A percentile compares a stretch with the other conserved stretches of the same genome.
These are phyloP conservation scores for Sinhomidia bicolor DNA, from an alignment of 2,888 invertebrate species.

Conservation along the genomic window DNA sequence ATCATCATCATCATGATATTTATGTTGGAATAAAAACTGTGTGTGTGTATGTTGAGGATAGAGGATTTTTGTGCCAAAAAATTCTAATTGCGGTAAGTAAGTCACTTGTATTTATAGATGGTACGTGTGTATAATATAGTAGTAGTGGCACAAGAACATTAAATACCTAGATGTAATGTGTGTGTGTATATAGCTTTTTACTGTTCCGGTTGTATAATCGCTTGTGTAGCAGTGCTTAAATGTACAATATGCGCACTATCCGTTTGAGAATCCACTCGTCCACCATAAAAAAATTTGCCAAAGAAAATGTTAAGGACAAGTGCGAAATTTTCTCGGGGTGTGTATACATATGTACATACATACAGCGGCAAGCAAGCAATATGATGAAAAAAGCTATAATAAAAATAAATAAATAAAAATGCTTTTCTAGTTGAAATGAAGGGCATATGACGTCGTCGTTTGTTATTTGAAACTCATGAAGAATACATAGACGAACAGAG, in stretches of 20 bases:
- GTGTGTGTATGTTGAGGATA: background rate
- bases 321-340: constrained; percentile 51
- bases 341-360: background rate
- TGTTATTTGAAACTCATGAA: background rate
- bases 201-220: background rate
- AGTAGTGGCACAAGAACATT: background rate
- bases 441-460: constrained; percentile 28
- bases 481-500: background rate
- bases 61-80: constrained; percentile 59
- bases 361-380: no score
- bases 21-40: background rate
- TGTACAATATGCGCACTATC: background rate
- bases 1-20: background rate
- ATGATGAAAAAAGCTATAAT: no score
- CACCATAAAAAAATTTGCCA: constrained; percentile 21
- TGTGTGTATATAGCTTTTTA: background rate
- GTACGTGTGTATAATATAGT: background rate
- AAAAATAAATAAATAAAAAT: constrained; percentile 21
- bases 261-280: background rate
- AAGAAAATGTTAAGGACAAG: constrained; percentile 67
- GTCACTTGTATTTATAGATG: constrained; percentile 54
- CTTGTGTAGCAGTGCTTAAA: background rate
- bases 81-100: constrained; percentile 64
- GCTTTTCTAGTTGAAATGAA: constrained; percentile 36
- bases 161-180: background rate